Conservation (phyloP, 2,113 vertebrate species). For the Otolemur garnettii region DNA sequence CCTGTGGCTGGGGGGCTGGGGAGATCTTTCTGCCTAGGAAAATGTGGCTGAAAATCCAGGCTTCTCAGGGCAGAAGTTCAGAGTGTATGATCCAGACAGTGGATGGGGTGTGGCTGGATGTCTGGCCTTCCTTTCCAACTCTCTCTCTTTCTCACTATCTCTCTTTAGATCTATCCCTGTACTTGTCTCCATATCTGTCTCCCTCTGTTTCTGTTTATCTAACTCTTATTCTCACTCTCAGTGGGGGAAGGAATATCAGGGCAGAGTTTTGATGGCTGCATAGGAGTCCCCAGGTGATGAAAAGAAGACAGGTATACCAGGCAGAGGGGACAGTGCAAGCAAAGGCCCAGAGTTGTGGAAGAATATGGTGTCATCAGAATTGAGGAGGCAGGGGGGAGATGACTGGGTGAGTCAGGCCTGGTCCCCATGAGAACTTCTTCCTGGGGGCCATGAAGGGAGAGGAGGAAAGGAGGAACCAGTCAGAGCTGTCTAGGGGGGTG, state of each 20-base stretch:
- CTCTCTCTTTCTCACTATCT: not conserved
- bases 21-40: not conserved
- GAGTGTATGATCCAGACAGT: not conserved
- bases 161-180: not conserved
- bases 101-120: fast-evolving
- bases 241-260: not conserved
- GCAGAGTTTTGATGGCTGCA: not conserved
- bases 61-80: not conserved
- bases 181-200: not conserved
- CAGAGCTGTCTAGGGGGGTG: not conserved
- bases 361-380: not conserved
- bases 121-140: not conserved
- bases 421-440: fast-evolving
- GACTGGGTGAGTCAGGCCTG: not conserved
- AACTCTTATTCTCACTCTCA: no score
- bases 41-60: not conserved
- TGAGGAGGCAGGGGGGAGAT: not conserved
- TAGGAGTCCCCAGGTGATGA: not conserved
- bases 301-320: not conserved
- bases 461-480: not conserved
- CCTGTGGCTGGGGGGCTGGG: not conserved
- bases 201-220: not conserved
- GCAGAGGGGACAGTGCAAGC: not conserved
- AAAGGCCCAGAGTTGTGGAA: not conserved
- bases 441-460: no score